Conservation (phyloP, 2,888 invertebrate species). For the Iselma pallidipennis region DNA sequence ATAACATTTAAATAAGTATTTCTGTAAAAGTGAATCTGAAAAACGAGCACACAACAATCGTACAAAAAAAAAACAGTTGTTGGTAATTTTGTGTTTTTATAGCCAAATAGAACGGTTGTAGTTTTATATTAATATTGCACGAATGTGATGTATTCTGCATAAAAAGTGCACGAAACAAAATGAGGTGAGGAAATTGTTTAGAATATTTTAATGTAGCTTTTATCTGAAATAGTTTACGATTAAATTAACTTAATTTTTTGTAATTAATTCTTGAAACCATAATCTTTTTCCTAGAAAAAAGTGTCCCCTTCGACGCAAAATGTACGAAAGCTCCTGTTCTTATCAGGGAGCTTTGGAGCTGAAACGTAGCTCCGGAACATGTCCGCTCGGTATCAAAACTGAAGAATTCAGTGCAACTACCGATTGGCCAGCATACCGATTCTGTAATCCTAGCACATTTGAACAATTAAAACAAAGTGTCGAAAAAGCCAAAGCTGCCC, state of each 20-base stretch:
- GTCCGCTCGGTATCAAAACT: conserved; percentile 54
- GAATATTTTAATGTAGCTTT: not conserved
- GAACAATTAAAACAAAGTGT: conserved; percentile 89
- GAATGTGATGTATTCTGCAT: not conserved
- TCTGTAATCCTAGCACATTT: conserved; percentile 83
- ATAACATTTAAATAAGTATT: no score
- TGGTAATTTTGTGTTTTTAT: no score
- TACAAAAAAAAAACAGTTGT: no score
- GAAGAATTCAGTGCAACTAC: conserved; percentile 60
- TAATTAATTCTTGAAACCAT: not conserved
- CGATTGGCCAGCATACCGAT: conserved; percentile 77
- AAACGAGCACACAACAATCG: no score
- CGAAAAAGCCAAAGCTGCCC: conserved; percentile 86
- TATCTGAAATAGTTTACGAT: not conserved
- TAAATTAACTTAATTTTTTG: not conserved
- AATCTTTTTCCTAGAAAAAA: conserved; percentile 47
- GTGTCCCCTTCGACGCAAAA: conserved; percentile 58
- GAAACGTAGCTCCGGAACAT: conserved; percentile 50
- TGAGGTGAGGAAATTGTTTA: conserved; percentile 14
- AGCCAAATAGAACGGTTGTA: no score
- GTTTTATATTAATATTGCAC: not conserved
- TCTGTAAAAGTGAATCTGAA: no score
- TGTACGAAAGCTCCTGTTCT: conserved; percentile 94
- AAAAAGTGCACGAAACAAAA: not conserved
- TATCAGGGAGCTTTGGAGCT: conserved; percentile 68